phyloP scores from a whole-genome alignment of 1,140 invertebrate genomes.

The Drosophila simulans region DNA sequence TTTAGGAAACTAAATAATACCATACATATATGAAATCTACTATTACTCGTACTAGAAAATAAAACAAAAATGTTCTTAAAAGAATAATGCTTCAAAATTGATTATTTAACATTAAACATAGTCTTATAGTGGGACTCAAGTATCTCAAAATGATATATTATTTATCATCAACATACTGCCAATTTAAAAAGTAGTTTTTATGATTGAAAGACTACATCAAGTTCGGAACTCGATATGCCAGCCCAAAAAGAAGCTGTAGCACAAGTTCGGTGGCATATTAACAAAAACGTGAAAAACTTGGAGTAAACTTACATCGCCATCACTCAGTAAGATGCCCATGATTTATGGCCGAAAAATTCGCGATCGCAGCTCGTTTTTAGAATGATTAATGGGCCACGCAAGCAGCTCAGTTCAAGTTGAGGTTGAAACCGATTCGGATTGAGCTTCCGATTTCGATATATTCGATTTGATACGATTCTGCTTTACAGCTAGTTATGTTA shows the following conservation, averaged over 20 bases:
- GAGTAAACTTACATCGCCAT: constrained; percentile 78
- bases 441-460: constrained; percentile 14
- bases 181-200: background rate
- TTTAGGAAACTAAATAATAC: too few species aligned
- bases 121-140: too few species aligned
- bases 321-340: constrained; percentile 80
- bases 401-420: constrained; percentile 35
- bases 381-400: constrained; percentile 47
- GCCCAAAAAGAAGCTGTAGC: constrained; percentile 7
- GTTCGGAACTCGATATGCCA: background rate
- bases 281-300: constrained; percentile 27
- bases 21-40: too few species aligned
- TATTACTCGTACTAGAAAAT: too few species aligned
- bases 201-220: background rate
- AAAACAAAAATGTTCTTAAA: too few species aligned
- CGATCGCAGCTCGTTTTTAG: constrained; percentile 52
- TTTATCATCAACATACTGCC: background rate
- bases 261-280: constrained; percentile 16
- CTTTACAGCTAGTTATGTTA: constrained; percentile 10
- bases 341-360: constrained; percentile 54
- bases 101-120: too few species aligned
- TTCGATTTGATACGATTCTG: constrained; percentile 3
- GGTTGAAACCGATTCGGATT: constrained; percentile 7
- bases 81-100: too few species aligned
- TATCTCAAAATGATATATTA: too few species aligned